phyloP scores from a whole-genome alignment of 2,888 invertebrate genomes.

The Zygogramma bicolorata region DNA sequence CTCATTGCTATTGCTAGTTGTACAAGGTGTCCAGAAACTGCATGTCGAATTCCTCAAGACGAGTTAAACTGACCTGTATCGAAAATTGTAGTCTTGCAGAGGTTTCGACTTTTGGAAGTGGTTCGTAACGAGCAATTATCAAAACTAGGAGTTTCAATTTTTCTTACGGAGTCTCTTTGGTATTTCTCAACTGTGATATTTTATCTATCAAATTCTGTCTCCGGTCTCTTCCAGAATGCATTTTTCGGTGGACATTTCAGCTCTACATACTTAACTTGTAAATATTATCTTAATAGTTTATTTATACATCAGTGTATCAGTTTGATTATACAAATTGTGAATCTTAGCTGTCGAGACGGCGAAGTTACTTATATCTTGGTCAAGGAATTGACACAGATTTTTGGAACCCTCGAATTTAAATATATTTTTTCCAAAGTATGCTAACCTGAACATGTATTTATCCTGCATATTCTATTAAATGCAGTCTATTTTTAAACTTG shows the following conservation, averaged over 20 bases:
- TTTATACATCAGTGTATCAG: conserved; percentile 1
- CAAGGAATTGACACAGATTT: neutral
- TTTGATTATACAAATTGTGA: neutral
- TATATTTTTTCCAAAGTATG: conserved; percentile 8
- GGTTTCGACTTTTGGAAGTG: conserved; percentile 5
- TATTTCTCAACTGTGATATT: conserved; percentile 5
- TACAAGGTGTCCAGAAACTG: conserved; percentile 11
- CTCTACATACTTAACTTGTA: neutral
- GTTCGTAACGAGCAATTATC: neutral
- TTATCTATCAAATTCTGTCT: neutral
- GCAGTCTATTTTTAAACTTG: conserved; percentile 29
- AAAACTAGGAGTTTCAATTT: neutral
- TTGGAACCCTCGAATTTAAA: neutral
- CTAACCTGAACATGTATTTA: conserved; percentile 28
- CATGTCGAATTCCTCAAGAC: neutral
- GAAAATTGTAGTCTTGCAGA: neutral
- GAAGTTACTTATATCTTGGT: neutral
- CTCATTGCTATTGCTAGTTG: conserved; percentile 29
- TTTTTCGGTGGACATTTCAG: neutral
- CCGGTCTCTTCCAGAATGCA: neutral
- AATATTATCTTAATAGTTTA: conserved; percentile 1
- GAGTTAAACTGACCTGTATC: neutral
- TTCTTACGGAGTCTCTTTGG: neutral
- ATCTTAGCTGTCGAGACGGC: neutral
- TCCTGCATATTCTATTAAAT: conserved; percentile 28